Percentiles rank a stretch among this genome's conserved stretches.
Conservation (phyloP, 2,113 vertebrate species). For the Sminthopsis crassicaudata region DNA sequence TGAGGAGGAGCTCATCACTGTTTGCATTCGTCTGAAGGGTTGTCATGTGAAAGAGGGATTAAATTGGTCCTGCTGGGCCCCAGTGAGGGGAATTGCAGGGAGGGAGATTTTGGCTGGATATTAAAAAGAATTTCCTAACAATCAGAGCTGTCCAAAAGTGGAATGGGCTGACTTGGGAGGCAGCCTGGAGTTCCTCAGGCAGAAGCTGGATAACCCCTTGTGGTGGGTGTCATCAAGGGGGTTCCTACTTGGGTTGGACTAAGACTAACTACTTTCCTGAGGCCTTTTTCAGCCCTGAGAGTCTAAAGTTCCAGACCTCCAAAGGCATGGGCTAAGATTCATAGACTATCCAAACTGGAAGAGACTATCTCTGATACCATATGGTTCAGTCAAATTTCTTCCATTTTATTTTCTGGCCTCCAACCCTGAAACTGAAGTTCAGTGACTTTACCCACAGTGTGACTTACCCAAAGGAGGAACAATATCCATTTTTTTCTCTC, state of each 20-base stretch:
- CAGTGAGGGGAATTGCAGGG: not conserved
- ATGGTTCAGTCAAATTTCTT: not conserved
- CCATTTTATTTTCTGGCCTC: not conserved
- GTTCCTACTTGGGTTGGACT: not conserved
- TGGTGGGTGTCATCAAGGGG: not conserved
- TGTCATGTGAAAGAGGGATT: conserved; percentile 5
- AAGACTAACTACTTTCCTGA: not conserved
- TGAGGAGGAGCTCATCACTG: not conserved
- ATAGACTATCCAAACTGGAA: not conserved
- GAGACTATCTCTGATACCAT: not conserved
- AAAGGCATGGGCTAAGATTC: not conserved
- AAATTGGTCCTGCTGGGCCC: not conserved
- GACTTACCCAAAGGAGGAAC: not conserved
- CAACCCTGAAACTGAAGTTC: not conserved
- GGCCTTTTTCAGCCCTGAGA: not conserved
- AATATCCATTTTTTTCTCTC: not conserved
- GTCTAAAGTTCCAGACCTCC: not conserved
- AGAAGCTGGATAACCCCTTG: not conserved
- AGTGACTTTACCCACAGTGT: not conserved
- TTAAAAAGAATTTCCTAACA: not conserved
- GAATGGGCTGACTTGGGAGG: not conserved
- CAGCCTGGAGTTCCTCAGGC: not conserved
- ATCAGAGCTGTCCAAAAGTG: not conserved
- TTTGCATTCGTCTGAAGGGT: conserved; percentile 1
- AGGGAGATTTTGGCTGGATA: conserved; percentile 6